Evolutionary conservation across 2,113 vertebrate species (phyloP).

Genomic region (Pterocles orientalis): DNA sequence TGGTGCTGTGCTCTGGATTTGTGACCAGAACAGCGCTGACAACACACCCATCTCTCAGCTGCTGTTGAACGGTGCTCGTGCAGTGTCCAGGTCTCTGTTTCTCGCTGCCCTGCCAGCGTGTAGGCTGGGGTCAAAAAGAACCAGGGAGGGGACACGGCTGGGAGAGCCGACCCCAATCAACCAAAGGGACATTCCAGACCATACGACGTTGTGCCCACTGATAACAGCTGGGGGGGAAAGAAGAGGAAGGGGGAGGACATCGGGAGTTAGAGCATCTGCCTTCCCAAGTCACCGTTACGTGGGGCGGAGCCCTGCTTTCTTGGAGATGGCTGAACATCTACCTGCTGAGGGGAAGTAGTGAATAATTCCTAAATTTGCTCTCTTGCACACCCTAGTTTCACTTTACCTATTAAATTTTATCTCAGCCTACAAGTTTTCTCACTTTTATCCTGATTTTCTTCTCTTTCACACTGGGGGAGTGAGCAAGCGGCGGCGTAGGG

Average conservation of each 20-base stretch:
- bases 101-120: rapidly evolving
- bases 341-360: background rate
- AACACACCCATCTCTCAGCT: background rate
- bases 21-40: background rate
- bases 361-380: background rate
- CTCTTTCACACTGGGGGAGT: rapidly evolving
- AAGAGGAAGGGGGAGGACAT: background rate
- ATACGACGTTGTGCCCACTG: rapidly evolving
- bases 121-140: background rate
- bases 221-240: background rate
- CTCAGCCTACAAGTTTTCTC: background rate
- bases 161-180: background rate
- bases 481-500: background rate
- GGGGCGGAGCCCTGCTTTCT: background rate
- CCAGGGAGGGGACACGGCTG: rapidly evolving
- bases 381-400: background rate
- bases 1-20: background rate
- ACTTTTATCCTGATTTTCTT: background rate
- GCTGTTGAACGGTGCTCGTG: background rate
- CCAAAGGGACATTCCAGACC: background rate
- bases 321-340: background rate
- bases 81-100: rapidly evolving
- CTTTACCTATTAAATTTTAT: background rate
- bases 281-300: background rate
- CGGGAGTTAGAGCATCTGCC: rapidly evolving